Evolutionary conservation across 2,113 vertebrate species (phyloP).

Genomic region (Eleginops maclovinus): DNA sequence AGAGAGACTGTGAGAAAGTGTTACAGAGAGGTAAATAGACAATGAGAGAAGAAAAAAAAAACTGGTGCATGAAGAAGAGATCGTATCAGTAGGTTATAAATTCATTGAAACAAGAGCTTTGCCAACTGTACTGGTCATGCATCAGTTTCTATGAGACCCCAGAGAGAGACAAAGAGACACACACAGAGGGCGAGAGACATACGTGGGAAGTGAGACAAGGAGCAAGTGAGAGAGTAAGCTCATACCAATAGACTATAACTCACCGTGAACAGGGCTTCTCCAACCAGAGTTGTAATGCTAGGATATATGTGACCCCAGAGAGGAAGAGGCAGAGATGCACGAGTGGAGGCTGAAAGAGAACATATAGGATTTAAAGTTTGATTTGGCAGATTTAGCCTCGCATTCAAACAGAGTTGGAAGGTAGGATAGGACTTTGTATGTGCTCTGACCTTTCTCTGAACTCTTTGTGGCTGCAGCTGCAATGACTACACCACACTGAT

Average conservation of each 20-base stretch:
- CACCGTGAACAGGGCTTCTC: conserved; percentile 40
- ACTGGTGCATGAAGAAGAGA: conserved; percentile 36
- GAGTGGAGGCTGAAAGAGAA: conserved; percentile 18
- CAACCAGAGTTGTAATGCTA: conserved; percentile 36
- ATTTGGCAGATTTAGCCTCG: conserved; percentile 42
- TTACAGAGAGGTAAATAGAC: conserved; percentile 25
- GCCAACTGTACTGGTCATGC: conserved; percentile 61
- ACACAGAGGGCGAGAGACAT: conserved; percentile 25
- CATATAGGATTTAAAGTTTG: conserved; percentile 30
- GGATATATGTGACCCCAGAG: conserved; percentile 63
- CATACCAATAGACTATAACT: conserved; percentile 47
- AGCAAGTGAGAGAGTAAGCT: conserved; percentile 34
- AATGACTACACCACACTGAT: conserved; percentile 15
- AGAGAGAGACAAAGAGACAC: conserved; percentile 23
- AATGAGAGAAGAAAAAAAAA: conserved; percentile 4
- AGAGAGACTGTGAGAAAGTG: conserved; percentile 28
- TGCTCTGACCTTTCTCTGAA: conserved; percentile 11
- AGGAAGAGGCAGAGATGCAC: conserved; percentile 27
- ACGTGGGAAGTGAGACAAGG: conserved; percentile 14
- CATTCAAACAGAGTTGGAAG: conserved; percentile 18
- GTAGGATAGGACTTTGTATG: neutral
- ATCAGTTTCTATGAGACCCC: conserved; percentile 53
- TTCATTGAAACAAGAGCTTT: conserved; percentile 47
- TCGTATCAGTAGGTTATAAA: conserved; percentile 54
- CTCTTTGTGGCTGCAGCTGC: conserved; percentile 38